phyloP scores from a whole-genome alignment of 2,797 vertebrate genomes.

The Rhodeus uyekii region DNA sequence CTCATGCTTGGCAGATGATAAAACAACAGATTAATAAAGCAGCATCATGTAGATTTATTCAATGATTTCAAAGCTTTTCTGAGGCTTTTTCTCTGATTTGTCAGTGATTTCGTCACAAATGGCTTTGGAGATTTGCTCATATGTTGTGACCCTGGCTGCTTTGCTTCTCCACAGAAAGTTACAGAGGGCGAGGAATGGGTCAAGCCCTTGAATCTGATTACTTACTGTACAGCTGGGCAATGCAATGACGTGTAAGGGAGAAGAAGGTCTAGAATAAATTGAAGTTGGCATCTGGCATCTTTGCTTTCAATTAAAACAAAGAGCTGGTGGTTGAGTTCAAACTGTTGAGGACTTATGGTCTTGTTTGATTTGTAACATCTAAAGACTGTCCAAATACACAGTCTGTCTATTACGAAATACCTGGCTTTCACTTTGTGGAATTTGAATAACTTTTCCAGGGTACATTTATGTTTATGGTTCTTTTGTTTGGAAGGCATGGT shows the following conservation, averaged over 20 bases:
- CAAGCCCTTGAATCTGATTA: conserved; percentile 45
- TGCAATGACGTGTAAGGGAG: background rate
- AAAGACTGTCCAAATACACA: background rate
- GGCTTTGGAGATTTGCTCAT: conserved; percentile 59
- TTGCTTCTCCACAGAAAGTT: conserved; percentile 64
- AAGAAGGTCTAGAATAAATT: conserved; percentile 6
- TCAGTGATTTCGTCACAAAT: conserved; percentile 28
- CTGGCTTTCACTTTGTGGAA: background rate
- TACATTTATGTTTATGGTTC: conserved; percentile 12
- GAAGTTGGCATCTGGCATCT: conserved; percentile 39
- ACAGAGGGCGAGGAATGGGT: conserved; percentile 24
- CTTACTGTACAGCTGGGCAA: conserved; percentile 43
- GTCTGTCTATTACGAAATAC: background rate
- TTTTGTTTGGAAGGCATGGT: background rate
- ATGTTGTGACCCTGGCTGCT: conserved; percentile 60
- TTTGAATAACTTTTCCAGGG: conserved; percentile 4
- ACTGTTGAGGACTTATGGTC: background rate
- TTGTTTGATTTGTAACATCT: background rate
- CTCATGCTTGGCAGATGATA: conserved; percentile 35
- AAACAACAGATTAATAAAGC: conserved; percentile 30
- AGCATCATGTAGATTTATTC: conserved; percentile 15
- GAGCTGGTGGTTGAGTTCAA: conserved; percentile 12
- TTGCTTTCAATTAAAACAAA: conserved; percentile 14
- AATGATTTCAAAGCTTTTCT: conserved; percentile 11
- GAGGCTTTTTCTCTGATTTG: conserved; percentile 19